phyloP scores from a whole-genome alignment of 2,888 invertebrate species.

The Nudaria mundana region DNA sequence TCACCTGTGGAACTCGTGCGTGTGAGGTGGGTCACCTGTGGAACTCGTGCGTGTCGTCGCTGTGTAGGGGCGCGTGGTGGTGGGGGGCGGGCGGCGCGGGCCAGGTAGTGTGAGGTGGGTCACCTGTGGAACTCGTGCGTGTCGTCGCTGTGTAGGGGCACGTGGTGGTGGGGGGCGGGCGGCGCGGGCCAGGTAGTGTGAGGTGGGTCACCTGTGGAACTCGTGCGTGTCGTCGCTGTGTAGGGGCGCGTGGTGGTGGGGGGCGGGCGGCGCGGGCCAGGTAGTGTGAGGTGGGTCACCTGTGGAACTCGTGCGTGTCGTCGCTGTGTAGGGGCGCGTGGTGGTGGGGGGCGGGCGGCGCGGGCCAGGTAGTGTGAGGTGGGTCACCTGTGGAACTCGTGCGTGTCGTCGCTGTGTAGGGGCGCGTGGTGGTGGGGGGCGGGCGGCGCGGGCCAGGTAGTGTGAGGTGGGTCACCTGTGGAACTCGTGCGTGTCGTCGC shows the following conservation, averaged over 20 bases:
- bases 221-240: conserved; percentile 98
- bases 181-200: conserved; percentile 96
- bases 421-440: conserved; percentile 94
- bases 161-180: conserved; percentile 92
- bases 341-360: conserved; percentile 92
- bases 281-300: conserved; percentile 76
- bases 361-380: conserved; percentile 91
- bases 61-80: conserved; percentile 96
- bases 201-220: conserved; percentile 85
- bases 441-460: conserved; percentile 98
- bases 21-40: conserved; percentile 76
- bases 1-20: too few relatives aligned
- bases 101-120: conserved; percentile 86
- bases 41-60: conserved; percentile 98
- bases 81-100: conserved; percentile 94
- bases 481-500: conserved; percentile 98
- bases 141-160: conserved; percentile 97
- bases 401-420: conserved; percentile 97
- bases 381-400: conserved; percentile 91
- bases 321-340: conserved; percentile 98
- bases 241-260: conserved; percentile 96
- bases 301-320: conserved; percentile 98
- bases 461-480: conserved; percentile 80
- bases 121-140: conserved; percentile 95
- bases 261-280: conserved; percentile 95